Evolutionary conservation across 2,113 vertebrate genomes (phyloP), one percentile per base, ranked within the genome.

Genomic region (Pelvicachromis taeniatus): DNA sequence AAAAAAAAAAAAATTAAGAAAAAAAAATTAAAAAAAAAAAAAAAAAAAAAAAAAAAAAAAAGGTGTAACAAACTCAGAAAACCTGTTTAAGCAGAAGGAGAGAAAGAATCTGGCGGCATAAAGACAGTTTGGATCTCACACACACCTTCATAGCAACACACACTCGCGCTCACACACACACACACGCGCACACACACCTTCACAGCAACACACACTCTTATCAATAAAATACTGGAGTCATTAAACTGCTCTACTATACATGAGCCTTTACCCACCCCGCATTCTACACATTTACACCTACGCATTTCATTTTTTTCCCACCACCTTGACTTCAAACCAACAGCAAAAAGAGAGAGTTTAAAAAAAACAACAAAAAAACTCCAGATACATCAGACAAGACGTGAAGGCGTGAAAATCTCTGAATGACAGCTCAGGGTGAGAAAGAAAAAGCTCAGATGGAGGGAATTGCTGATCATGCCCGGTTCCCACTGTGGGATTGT

Each of bases 261-360:
- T 9, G 78, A 91, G 90, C 78, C 75, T 79, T 29, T 88, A 59
- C 82, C 89, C 68, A 31, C 81, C 90, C 78, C 85, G 33, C 58
- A 89, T 90, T 87, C 85, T 92, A 91, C 82, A 92, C 89, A 92
- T 93, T 93, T 90, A 93, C 87, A 91, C 55, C 52, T 33, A 21
- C 13, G 65, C 42, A 82, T 88, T 33, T 65, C 7, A 26, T n/a
- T 63, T 68, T 89, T 35, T 75, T 88, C 33, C 17, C 4, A 40
- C 42, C 54, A 65, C 52, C 84, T 45, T 23, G 21, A 2, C 52
- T 38, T 9, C 33, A 9, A 38, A 11, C 56, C 33, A 26, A 38
- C 29, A 65, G 56, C 16, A 65, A n/a, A 5, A 26, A n/a, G 16
- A 0, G 13, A 58, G 14, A 35, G 59, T 7, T 48, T 16, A 56